Evolutionary conservation across 2,888 invertebrate species (phyloP), one percentile per base, ranked within the genome.

Genomic region (Lepidonotus clava): DNA sequence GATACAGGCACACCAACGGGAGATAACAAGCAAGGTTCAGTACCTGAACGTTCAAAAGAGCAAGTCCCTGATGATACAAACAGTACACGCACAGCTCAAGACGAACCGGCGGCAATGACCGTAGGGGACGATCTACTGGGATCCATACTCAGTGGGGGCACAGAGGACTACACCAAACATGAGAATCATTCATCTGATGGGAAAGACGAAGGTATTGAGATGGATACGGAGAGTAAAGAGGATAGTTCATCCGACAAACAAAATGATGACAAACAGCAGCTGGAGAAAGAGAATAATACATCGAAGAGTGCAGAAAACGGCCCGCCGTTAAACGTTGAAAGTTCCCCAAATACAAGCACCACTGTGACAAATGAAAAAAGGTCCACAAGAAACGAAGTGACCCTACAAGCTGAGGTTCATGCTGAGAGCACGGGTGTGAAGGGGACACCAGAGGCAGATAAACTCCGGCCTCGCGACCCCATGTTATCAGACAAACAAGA

Each of bases 191-290:
- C 46, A 1, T 80, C 80, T 6, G 80, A 80, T 24, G 80, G 41
- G 21, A 80, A 80, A 32, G 80, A 80, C 46, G 80, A 80, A 51
- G 46, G 46, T 5, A 41, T 80, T 80, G 80, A 80, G 28, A n/a
- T 76, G 21, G 76, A 40, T 40, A 46, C 41, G 14, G 80, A 41
- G 11, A 80, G 38, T n/a, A 71, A 71, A 38, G 38, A 38, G n/a
- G 71, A 71, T 14, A 38, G 71, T 71, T 34, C 71, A 34, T 21
- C 14, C 5, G 71, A 36, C 0, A 38, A 71, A 18, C 21, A 38
- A 8, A 38, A 24, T 21, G 38, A 71, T 46, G 24, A 46, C 18
- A 11, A 46, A 46, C 18, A 18, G 46, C 18, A 46, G 46, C 18
- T 8, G 8, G 46, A 46, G 18, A 11, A 46, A 46, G 46, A 46